Evolutionary conservation across 2,797 vertebrate genomes (phyloP).

Genomic region (Cercopithecus diana): DNA sequence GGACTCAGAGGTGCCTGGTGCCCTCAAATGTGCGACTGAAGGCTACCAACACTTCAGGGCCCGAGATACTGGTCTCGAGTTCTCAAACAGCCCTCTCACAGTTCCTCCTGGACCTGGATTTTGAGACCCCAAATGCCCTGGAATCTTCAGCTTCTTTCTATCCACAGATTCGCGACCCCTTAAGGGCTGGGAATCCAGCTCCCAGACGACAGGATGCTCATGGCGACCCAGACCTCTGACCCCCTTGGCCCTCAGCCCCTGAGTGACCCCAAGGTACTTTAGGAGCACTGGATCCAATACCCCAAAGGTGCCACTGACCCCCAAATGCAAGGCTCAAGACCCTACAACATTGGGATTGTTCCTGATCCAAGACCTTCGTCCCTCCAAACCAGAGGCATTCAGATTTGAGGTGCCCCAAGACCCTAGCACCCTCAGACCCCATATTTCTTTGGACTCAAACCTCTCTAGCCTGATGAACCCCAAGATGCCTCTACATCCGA

Average conservation of each 20-base stretch:
- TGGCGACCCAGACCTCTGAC: conserved; percentile 23
- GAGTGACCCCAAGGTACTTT: conserved; percentile 45
- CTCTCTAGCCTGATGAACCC: not conserved
- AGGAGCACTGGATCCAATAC: conserved; percentile 47
- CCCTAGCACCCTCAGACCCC: not conserved
- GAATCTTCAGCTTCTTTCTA: conserved; percentile 41
- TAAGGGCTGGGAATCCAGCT: not conserved
- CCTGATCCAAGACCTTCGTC: conserved; percentile 23
- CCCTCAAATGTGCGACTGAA: not conserved
- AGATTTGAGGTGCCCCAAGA: not conserved
- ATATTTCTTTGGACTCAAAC: not conserved
- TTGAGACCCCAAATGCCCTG: conserved; percentile 20
- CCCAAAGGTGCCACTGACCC: conserved; percentile 21
- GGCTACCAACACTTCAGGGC: not conserved
- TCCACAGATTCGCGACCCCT: not conserved
- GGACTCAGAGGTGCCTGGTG: not conserved
- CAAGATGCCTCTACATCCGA: not conserved
- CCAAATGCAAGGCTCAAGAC: conserved; percentile 23
- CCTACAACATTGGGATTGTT: not conserved
- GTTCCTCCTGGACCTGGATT: not conserved
- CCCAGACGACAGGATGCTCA: not conserved
- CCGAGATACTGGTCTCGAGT: not conserved
- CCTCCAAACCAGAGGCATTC: not conserved
- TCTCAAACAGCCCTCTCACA: not conserved
- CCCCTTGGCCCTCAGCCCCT: not conserved